Evolutionary conservation across 2,113 vertebrate genomes (phyloP).

Genomic region (Actenoides hombroni): DNA sequence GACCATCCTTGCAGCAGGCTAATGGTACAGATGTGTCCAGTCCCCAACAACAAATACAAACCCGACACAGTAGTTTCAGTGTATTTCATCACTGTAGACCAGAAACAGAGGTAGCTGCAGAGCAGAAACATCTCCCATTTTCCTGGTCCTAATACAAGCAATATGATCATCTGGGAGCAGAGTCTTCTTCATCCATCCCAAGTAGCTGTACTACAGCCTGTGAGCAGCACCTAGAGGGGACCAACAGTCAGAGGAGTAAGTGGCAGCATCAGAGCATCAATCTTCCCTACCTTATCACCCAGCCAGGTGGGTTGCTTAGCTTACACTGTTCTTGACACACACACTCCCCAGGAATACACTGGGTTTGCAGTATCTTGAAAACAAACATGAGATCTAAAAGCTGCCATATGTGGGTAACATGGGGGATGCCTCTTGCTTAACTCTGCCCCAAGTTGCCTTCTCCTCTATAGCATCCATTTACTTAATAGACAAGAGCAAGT

Average conservation of each 20-base stretch:
- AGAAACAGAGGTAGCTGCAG: neutral
- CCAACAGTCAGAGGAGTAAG: neutral
- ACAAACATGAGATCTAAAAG: neutral
- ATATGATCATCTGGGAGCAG: neutral
- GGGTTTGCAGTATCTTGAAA: neutral
- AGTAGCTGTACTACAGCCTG: neutral
- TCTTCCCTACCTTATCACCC: accelerated
- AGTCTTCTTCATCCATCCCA: neutral
- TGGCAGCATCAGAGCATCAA: neutral
- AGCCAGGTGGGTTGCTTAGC: neutral
- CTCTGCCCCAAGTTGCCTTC: neutral
- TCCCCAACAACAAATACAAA: neutral
- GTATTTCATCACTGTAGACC: neutral
- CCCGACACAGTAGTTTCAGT: neutral
- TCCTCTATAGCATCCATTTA: neutral
- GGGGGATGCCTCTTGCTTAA: neutral
- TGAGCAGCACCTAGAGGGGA: neutral
- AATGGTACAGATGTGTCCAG: neutral
- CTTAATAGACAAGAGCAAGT: neutral
- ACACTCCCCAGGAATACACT: neutral
- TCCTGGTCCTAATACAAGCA: neutral
- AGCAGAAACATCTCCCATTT: neutral
- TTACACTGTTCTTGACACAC: neutral
- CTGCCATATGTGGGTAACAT: neutral
- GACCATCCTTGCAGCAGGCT: neutral